phyloP scores from a whole-genome alignment of 1,140 invertebrate genomes.

The Dryas iulia region DNA sequence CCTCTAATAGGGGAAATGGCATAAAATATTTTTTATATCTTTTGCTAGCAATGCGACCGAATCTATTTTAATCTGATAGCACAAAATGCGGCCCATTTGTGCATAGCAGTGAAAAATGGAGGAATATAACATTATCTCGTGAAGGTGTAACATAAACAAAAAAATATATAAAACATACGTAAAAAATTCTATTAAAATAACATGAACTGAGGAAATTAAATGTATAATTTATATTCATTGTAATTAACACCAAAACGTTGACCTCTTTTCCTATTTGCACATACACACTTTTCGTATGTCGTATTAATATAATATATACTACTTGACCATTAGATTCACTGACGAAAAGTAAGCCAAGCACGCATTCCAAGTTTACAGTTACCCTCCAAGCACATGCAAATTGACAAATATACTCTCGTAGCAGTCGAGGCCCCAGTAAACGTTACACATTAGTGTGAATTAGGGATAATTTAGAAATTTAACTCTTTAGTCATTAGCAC shows the following conservation, averaged over 20 bases:
- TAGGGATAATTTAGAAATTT: constrained; percentile 42
- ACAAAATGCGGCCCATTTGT: no score
- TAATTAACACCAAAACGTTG: not conserved
- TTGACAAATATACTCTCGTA: constrained; percentile 54
- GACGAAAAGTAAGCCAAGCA: constrained; percentile 45
- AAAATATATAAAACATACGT: no score
- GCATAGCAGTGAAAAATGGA: no score
- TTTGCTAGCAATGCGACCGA: no score
- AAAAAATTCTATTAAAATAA: no score
- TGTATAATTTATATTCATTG: not conserved
- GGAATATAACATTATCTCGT: no score
- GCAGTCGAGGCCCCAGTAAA: constrained; percentile 5
- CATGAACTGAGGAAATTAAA: not conserved
- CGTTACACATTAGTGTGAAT: constrained; percentile 29
- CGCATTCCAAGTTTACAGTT: constrained; percentile 62
- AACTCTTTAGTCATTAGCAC: not conserved
- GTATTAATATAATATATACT: not conserved
- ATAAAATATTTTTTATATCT: no score
- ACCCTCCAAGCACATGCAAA: constrained; percentile 49
- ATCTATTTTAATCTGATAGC: no score
- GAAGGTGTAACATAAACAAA: no score
- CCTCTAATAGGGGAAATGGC: no score
- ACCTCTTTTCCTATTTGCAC: not conserved
- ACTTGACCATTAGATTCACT: constrained; percentile 20
- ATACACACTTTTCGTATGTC: not conserved